phyloP scores from a whole-genome alignment of 1,140 invertebrate genomes.

The Pantala flavescens region DNA sequence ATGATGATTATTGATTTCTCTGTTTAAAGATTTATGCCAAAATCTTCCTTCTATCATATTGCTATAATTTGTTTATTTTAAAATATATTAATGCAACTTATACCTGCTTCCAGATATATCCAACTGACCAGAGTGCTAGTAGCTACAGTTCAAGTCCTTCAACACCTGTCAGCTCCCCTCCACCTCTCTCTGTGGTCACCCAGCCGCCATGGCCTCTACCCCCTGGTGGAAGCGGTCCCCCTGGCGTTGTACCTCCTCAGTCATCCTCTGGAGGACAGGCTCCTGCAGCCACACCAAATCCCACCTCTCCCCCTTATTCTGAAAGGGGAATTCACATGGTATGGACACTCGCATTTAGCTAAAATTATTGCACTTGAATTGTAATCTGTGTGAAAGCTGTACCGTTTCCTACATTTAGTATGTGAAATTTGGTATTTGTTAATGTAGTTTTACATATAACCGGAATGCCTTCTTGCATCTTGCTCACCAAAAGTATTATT shows the following conservation, averaged over 20 bases:
- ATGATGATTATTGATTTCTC: too few species aligned
- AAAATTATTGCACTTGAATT: conserved; percentile 33
- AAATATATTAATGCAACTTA: too few species aligned
- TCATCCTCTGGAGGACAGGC: conserved; percentile 19
- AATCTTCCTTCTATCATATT: too few species aligned
- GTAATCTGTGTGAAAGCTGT: conserved; percentile 18
- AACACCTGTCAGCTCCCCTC: conserved; percentile 76
- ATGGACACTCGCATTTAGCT: too few species aligned
- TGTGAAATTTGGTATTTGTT: too few species aligned
- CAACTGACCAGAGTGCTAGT: conserved; percentile 77
- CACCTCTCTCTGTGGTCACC: conserved; percentile 51
- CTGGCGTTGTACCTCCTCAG: background rate
- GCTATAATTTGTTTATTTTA: too few species aligned
- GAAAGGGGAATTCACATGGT: conserved; percentile 39
- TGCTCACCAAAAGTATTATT: too few species aligned
- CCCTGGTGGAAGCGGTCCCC: conserved; percentile 7
- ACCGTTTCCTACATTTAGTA: too few species aligned
- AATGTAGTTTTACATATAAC: too few species aligned
- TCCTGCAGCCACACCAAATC: conserved; percentile 24
- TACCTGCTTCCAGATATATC: conserved; percentile 67
- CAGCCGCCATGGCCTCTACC: conserved; percentile 28
- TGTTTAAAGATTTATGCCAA: too few species aligned
- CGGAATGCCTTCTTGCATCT: too few species aligned
- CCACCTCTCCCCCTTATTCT: conserved; percentile 36
- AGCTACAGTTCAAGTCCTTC: conserved; percentile 88